Evolutionary conservation across 2,797 vertebrate genomes (phyloP).

Genomic region (Oreochromis grahami): DNA sequence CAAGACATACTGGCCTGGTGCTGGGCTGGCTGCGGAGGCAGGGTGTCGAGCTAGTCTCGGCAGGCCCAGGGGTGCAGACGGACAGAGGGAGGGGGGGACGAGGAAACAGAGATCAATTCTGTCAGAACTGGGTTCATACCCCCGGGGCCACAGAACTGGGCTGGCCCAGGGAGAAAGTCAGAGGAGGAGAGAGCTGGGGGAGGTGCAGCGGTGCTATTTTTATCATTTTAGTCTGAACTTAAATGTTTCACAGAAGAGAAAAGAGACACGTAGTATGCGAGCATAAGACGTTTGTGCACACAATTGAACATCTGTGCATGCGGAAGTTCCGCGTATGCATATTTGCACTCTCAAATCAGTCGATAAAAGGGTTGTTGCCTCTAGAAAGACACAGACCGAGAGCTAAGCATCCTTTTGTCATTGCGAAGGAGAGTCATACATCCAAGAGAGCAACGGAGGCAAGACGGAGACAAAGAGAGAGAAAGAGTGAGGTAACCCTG

Average conservation of each 20-base stretch:
- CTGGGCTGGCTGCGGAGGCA: slow-evolving; percentile 30
- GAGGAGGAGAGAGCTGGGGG: neutral
- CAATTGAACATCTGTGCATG: slow-evolving; percentile 8
- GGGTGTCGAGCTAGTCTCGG: slow-evolving; percentile 42
- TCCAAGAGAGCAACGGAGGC: slow-evolving; percentile 18
- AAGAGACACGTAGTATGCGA: neutral
- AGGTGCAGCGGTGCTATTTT: slow-evolving; percentile 50
- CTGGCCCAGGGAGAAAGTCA: slow-evolving; percentile 54
- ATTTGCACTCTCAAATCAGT: slow-evolving; percentile 50
- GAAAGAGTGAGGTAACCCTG: slow-evolving; percentile 53
- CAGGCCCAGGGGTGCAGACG: slow-evolving; percentile 46
- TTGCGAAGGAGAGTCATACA: slow-evolving; percentile 37
- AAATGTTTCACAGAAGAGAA: slow-evolving; percentile 40
- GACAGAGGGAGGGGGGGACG: slow-evolving; percentile 31
- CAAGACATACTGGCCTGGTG: slow-evolving; percentile 39
- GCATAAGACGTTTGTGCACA: neutral
- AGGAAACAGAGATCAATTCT: slow-evolving; percentile 62
- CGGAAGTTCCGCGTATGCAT: neutral
- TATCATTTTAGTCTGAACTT: slow-evolving; percentile 54
- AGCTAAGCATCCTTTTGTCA: slow-evolving; percentile 57
- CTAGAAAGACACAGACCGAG: slow-evolving; percentile 30
- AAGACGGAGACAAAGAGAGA: slow-evolving; percentile 47
- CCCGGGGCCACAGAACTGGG: slow-evolving; percentile 65
- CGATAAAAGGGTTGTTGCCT: slow-evolving; percentile 29
- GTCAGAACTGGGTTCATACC: slow-evolving; percentile 77